Evolutionary conservation across 2,888 invertebrate species (phyloP), one percentile per base, ranked within the genome.

Genomic region (Caradrina kadenii): DNA sequence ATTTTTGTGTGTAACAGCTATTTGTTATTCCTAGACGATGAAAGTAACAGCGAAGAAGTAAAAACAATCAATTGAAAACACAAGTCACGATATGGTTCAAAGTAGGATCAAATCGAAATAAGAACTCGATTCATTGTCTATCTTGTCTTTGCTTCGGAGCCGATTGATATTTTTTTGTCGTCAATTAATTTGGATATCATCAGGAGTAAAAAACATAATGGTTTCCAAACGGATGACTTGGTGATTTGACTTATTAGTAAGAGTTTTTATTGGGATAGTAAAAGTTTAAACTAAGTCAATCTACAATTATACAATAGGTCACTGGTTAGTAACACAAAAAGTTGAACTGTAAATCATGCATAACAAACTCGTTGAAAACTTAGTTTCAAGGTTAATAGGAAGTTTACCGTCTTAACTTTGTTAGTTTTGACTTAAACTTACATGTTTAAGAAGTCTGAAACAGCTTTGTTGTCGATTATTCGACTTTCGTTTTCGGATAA

Each of bases 81-180:
- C 73, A 69, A 81, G 81, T 81, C 83, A 81, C 69, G 80, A 73
- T 56, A 67, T 63, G 74, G 70, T 83, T 80, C 76, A 66, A 69
- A 73, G 56, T 21, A 58, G 22, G 66, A 79, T 73, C 63, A 76
- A 69, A 76, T 73, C 62, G 50, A 62, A 79, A 76, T 63, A 63
- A 73, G 50, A 66, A 75, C 69, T 64, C 64, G 53, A 66, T 68
- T 61, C 65, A 81, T 61, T 78, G 82, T 39, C 45, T 45, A 17
- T 79, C 63, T 68, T 63, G 56, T 60, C 61, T 59, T 67, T 49
- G 31, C 45, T 65, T 54, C 56, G 55, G 21, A 55, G 52, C 53
- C 60, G 54, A 70, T 60, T 52, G 60, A 63, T 62, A 54, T 80
- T 79, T 82, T 35, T 76, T 70, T 66, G 26, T 65, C 17, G 19